Conservation (phyloP, 2,797 vertebrate genomes). For the Falco biarmicus region DNA sequence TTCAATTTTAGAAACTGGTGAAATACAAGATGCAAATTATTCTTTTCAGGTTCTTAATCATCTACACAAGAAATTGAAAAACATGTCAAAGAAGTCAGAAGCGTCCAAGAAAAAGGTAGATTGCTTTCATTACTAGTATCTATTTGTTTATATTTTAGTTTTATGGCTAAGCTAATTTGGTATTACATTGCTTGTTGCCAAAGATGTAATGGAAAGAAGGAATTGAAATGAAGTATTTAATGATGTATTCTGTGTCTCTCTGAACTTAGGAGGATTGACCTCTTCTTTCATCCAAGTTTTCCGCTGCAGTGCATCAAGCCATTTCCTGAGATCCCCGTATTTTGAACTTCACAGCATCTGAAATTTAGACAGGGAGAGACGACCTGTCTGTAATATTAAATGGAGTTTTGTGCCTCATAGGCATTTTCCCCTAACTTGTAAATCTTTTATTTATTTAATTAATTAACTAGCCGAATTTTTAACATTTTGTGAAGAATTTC, state of each 20-base stretch:
- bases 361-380: not conserved
- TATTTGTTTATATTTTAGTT: not conserved
- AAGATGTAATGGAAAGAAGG: not conserved
- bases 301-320: not conserved
- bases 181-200: not conserved
- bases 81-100: slow-evolving; percentile 98
- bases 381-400: not conserved
- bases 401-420: not conserved
- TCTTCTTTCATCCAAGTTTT: not conserved
- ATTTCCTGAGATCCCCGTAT: not conserved
- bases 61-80: slow-evolving; percentile 95
- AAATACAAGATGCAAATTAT: not conserved
- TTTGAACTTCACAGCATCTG: not conserved
- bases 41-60: slow-evolving; percentile 93
- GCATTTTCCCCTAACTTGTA: not conserved
- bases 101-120: slow-evolving; percentile 97
- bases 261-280: not conserved
- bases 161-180: not conserved
- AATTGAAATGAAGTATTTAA: not conserved
- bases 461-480: not conserved
- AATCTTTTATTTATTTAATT: not conserved
- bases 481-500: not conserved
- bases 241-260: not conserved
- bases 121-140: not conserved
- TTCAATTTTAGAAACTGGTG: not conserved